Evolutionary conservation across 2,888 invertebrate genomes (phyloP).

Genomic region (Agapostemon virescens): DNA sequence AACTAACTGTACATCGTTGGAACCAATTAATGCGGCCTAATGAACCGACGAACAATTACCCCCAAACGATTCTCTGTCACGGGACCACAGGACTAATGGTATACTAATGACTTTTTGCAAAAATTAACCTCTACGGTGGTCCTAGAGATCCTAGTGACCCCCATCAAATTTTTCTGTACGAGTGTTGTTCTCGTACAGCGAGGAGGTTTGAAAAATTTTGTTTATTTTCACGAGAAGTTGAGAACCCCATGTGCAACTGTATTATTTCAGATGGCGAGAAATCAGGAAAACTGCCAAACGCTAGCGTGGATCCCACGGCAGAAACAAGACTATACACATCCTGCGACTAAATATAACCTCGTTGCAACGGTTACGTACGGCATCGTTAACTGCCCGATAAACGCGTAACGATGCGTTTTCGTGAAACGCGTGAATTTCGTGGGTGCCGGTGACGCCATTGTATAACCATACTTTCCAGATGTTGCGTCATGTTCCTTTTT

Average conservation of each 20-base stretch:
- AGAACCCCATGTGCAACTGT: slow-evolving; percentile 23
- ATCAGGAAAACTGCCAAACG: slow-evolving; percentile 40
- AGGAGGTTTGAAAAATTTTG: not conserved
- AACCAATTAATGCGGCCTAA: slow-evolving; percentile 1
- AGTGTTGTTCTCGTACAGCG: not conserved
- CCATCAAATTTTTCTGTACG: not conserved
- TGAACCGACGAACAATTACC: not conserved
- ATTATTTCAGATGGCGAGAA: slow-evolving; percentile 58
- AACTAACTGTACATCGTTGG: slow-evolving; percentile 47
- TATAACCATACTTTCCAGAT: not conserved
- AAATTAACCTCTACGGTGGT: too few species aligned
- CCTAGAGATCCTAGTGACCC: not conserved
- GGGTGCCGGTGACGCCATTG: not conserved
- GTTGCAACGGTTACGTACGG: slow-evolving; percentile 29
- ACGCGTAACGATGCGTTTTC: slow-evolving; percentile 22
- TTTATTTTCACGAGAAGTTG: not conserved
- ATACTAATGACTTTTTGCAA: too few species aligned
- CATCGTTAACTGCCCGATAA: slow-evolving; percentile 30
- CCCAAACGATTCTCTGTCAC: not conserved
- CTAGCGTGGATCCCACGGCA: slow-evolving; percentile 26
- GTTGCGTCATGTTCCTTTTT: not conserved
- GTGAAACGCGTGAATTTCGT: slow-evolving; percentile 15
- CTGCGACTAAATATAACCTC: slow-evolving; percentile 53
- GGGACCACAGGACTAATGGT: too few species aligned
- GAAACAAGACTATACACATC: slow-evolving; percentile 43